Base-by-base conservation (phyloP, 2,888 invertebrate species). In the Sminthurides aquaticus region DNA sequence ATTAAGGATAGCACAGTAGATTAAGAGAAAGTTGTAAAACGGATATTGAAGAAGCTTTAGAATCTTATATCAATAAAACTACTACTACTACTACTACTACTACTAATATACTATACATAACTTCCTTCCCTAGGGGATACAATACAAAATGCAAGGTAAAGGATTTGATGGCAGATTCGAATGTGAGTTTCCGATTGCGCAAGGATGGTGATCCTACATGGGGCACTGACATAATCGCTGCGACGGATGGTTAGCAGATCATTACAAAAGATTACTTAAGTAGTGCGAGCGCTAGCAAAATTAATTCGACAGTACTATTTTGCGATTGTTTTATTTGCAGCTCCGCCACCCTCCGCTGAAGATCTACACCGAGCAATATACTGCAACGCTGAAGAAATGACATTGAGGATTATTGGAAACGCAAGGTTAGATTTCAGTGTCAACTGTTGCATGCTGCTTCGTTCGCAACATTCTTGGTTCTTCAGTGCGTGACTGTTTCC, bases 311-410 rank as follows among this genome's bases (percentile, higher is more conserved):
- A n/a, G n/a, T n/a, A n/a, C n/a, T n/a, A 55, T 43, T 43, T 43
- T 43, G 43, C 18, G 8, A 18, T 43, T 18, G 11, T 43, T 43
- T 43, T 43, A 43, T 11, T 18, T 11, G 8, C 34, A 71, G 70
- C 68, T 0, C 59, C 64, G 2, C 68, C 68, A 11, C 66, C 70
- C 29, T 61, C 64, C 26, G 65, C 69, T 11, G 69, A 69, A 29
- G 72, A 72, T 57, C 49, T 72, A 24, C 70, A 72, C 48, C 49
- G 65, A 52, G 72, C 72, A 1, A 66, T 72, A 29, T 61, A 67
- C 24, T 68, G 67, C 55, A 69, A 69, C 55, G 67, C 70, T 18
- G 69, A 68, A 25, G 64, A 71, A 54, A 68, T 69, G 59, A 68
- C 70, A 25, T 26, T 67, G 2, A 66, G 70, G 11, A 69, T 72